phyloP scores from a whole-genome alignment of 2,797 vertebrate genomes.

The Amazona finschi region DNA sequence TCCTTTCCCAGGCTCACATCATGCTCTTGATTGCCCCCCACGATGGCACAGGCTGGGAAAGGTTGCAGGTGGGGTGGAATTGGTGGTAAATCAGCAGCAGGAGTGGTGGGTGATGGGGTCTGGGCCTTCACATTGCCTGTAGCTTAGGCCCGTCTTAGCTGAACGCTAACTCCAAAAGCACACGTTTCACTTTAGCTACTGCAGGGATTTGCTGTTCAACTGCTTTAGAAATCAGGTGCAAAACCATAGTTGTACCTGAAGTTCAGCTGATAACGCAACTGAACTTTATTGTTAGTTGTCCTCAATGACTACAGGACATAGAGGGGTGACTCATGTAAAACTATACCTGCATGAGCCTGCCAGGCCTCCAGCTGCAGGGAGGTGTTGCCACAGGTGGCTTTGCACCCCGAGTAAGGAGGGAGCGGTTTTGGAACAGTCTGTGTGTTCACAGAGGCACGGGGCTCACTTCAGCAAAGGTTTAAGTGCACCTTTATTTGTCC shows the following conservation, averaged over 20 bases:
- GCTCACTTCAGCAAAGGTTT: background rate
- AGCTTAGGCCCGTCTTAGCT: background rate
- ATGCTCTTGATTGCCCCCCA: rapidly evolving
- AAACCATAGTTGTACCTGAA: background rate
- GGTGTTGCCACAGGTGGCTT: background rate
- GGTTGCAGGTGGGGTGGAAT: background rate
- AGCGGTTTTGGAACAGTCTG: background rate
- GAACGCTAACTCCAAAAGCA: background rate
- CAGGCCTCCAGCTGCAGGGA: rapidly evolving
- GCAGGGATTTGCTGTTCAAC: background rate
- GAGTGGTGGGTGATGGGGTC: background rate
- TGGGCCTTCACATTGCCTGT: rapidly evolving
- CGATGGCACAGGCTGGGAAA: background rate
- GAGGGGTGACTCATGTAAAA: background rate
- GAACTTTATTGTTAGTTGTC: background rate
- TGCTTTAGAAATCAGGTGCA: background rate
- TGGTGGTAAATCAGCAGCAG: rapidly evolving
- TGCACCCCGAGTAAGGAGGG: background rate
- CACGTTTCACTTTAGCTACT: background rate
- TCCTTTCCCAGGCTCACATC: rapidly evolving
- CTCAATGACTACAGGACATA: background rate
- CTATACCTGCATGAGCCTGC: rapidly evolving
- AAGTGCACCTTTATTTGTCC: slow-evolving; percentile 38
- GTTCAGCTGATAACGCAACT: background rate
- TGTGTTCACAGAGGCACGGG: background rate